These are phyloP conservation scores for Tipula confusa DNA, from an alignment of 2,888 invertebrate species.

Conservation along the genomic window DNA sequence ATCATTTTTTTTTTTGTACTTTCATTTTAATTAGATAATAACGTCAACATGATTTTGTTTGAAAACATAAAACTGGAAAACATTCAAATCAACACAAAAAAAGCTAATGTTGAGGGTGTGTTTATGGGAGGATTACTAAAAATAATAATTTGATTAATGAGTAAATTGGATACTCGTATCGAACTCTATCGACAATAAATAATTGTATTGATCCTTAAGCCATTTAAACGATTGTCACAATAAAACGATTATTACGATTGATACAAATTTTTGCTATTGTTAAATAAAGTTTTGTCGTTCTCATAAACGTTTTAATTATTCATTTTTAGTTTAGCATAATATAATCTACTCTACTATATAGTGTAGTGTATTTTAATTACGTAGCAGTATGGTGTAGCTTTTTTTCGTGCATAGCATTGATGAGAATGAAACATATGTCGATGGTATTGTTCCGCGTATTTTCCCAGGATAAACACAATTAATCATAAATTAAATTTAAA, in stretches of 20 bases:
- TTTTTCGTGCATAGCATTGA: background rate
- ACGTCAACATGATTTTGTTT: conserved; percentile 16
- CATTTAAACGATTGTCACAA: no score
- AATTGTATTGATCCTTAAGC: background rate
- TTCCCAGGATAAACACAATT: background rate
- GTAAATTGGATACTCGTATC: background rate
- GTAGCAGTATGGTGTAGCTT: no score
- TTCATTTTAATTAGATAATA: background rate
- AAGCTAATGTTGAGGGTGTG: background rate
- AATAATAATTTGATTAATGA: background rate
- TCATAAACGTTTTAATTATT: background rate
- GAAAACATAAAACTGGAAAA: background rate
- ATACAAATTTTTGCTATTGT: background rate
- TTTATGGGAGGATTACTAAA: background rate
- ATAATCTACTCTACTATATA: background rate
- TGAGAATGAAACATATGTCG: background rate
- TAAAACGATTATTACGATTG: background rate
- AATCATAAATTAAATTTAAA: background rate
- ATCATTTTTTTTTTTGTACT: background rate
- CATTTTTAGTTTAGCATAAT: background rate
- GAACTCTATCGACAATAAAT: background rate
- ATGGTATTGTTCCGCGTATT: background rate
- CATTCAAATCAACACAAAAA: background rate
- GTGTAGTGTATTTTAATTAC: no score
- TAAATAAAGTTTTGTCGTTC: background rate